Base-by-base conservation (phyloP, 2,888 invertebrate genomes). In the Priocnemis perturbator region DNA sequence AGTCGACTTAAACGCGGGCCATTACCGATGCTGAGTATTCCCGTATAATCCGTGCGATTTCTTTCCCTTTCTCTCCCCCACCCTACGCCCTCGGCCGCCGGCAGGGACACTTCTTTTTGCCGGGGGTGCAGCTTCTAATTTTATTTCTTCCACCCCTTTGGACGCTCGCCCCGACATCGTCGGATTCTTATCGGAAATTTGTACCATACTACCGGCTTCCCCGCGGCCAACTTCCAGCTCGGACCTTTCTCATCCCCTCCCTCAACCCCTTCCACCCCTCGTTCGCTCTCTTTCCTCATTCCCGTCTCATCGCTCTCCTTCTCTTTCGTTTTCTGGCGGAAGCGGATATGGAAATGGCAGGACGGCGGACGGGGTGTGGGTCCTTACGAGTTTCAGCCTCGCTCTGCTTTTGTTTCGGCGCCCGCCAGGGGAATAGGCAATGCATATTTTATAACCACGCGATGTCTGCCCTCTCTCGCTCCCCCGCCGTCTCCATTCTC, bases 101-200 rank as follows among this genome's bases (percentile, higher is more conserved):
- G 37, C 37, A 11, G 7, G 37, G 37, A 37, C 37, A 37, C 37
- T 9, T 9, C 14, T 37, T 19, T 60, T 20, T 15, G 47, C 62
- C 7, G 3, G 11, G 21, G 17, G 53, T 26, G 21, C 56, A 53
- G 65, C 50, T 37, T 37, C 37, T 37, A 37, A 37, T 37, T 37
- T 37, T 37, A 37, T 37, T 37, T 37, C 45, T 37, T 19, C 37
- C 56, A 17, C 21, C 30, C 21, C 57, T 53, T 7, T 37, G 45
- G 48, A 70, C 75, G 71, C 30, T 20, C 45, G 37, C 14, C 19
- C 19, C 26, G 60, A 66, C 73, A 67, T 77, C 77, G 76, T 79
- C 71, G 77, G 78, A 85, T 84, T 82, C 82, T 86, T 83, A 87
- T 87, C 84, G 85, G 76, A 79, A 86, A 86, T 86, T 86, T 82